These are phyloP conservation scores for Ceyx cyanopectus DNA, from an alignment of 2,113 vertebrate species.

Conservation along the genomic window DNA sequence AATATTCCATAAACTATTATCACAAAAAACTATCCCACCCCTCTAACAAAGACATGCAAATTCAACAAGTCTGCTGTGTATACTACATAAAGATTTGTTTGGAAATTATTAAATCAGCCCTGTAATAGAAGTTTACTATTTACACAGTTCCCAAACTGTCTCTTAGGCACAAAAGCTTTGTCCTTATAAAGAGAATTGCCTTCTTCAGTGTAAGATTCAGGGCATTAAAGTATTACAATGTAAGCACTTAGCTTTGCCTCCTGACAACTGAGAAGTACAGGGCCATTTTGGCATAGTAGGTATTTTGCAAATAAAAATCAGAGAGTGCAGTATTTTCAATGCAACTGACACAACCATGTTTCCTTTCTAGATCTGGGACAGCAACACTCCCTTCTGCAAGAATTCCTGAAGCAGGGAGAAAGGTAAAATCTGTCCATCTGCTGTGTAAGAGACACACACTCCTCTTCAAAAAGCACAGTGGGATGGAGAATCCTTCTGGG, in stretches of 20 bases:
- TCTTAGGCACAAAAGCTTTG: neutral
- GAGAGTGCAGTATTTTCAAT: neutral
- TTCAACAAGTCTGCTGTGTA: neutral
- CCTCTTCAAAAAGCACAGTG: neutral
- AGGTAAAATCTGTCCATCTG: neutral
- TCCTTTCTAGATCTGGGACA: neutral
- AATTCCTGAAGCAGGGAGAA: neutral
- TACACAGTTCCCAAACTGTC: neutral
- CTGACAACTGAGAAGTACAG: neutral
- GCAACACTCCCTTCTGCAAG: neutral
- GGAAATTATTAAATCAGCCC: neutral
- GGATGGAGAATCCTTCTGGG: neutral
- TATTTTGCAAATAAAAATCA: neutral
- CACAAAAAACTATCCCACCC: neutral
- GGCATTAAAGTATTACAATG: neutral
- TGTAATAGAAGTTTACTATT: neutral
- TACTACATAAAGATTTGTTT: neutral
- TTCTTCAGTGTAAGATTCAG: neutral
- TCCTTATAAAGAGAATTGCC: neutral
- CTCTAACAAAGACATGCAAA: neutral
- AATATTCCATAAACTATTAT: neutral
- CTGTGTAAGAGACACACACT: neutral
- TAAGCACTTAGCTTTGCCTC: neutral
- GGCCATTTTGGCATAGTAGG: neutral
- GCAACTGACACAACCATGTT: neutral